Evolutionary conservation across 2,113 vertebrate genomes (phyloP).

Genomic region (Leucosticte australis): DNA sequence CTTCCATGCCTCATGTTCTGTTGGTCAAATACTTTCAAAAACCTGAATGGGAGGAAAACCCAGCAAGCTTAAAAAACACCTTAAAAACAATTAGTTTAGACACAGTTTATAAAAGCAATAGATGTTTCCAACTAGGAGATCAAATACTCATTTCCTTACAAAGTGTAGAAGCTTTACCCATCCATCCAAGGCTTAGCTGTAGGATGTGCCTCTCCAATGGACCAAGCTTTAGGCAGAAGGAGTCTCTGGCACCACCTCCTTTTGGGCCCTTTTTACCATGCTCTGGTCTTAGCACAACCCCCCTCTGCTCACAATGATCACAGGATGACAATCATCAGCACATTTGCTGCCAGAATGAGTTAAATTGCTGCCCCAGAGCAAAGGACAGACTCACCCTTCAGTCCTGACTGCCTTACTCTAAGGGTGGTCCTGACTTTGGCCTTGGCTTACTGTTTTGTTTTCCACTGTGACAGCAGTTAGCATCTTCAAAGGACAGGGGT

Average conservation of each 20-base stretch:
- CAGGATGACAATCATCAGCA: neutral
- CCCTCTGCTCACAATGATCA: neutral
- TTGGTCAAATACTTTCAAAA: conserved; percentile 36
- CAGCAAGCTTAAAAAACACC: neutral
- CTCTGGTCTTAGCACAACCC: neutral
- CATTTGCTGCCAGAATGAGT: neutral
- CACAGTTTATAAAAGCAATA: neutral
- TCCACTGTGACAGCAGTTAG: neutral
- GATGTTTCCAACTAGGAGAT: neutral
- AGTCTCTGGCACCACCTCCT: neutral
- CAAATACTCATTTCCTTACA: neutral
- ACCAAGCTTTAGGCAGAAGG: neutral
- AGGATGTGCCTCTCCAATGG: neutral
- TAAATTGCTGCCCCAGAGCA: neutral
- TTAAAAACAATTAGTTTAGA: neutral
- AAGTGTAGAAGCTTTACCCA: neutral
- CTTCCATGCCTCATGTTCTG: conserved; percentile 68
- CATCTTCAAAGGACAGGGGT: neutral
- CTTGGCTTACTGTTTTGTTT: neutral
- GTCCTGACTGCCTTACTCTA: neutral
- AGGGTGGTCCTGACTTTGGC: neutral
- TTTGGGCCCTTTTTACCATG: neutral
- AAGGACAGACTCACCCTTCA: neutral
- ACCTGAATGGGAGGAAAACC: conserved; percentile 38
- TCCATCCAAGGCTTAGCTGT: neutral